phyloP scores from a whole-genome alignment of 2,797 vertebrate genomes.

The Hippopotamyrus pictus region DNA sequence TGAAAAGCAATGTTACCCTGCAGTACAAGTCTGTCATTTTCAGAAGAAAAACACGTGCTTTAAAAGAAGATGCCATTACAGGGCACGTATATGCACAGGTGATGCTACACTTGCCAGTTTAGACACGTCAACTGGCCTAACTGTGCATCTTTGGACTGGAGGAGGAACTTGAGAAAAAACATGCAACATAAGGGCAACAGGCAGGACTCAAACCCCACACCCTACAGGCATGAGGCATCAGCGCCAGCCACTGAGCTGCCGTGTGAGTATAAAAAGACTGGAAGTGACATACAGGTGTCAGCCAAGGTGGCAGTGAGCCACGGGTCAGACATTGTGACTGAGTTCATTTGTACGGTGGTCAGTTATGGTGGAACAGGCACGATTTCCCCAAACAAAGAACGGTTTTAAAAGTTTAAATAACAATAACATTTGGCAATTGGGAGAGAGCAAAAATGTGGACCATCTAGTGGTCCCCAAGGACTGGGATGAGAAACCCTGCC shows the following conservation, averaged over 20 bases:
- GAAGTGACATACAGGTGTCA: neutral
- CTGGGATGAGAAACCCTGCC: too few species aligned
- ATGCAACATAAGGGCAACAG: neutral
- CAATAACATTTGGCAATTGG: too few species aligned
- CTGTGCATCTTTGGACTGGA: neutral
- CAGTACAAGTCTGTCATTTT: neutral
- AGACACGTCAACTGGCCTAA: neutral
- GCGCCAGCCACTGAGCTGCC: neutral
- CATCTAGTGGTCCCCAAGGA: too few species aligned
- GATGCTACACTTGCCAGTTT: neutral
- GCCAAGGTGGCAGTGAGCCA: neutral
- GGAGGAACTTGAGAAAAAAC: neutral
- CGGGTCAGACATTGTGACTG: neutral
- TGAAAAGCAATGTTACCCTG: neutral
- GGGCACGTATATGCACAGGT: neutral
- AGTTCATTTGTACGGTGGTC: neutral
- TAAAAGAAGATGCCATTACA: neutral
- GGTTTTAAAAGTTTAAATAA: neutral
- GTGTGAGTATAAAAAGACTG: neutral
- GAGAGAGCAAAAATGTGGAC: too few species aligned
- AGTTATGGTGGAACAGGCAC: neutral
- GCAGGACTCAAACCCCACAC: neutral
- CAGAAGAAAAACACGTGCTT: neutral
- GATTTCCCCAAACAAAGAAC: neutral
- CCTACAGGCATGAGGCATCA: neutral